Evolutionary conservation across 2,888 invertebrate species (phyloP), one percentile per base, ranked within the genome.

Genomic region (Blastobasis lacticolella): DNA sequence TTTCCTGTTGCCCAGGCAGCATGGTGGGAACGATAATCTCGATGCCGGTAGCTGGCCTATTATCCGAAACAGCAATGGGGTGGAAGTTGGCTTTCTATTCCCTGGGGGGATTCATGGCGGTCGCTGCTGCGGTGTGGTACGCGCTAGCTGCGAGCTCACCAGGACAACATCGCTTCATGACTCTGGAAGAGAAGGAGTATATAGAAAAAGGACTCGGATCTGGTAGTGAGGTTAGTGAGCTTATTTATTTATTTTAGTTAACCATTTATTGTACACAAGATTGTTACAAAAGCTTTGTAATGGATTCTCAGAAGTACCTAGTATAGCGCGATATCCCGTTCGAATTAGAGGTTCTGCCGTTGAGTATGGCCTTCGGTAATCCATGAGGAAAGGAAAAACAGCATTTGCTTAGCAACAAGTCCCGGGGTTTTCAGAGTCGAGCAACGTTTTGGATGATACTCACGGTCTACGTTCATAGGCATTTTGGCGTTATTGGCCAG

Each of bases 21-120:
- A 91, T 92, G 69, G 78, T 94, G 5, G 94, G 94, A 0, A 92
- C 92, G 0, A 92, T 94, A 0, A 73, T 94, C 23, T 90, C 92
- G 0, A 84, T 94, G 82, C 91, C 92, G 0, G 72, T 92, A 43
- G 91, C 93, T 1, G 94, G 94, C 0, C 49, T 88, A 0, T 75
- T 95, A 4, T 90, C 92, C 0, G 90, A 79, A 1, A 83, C 85
- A 0, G 65, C 57, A 0, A 64, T 88, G 43, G 94, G 93, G 1
- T 94, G 94, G 94, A 91, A 92, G 42, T 88, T 91, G 53, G 91
- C 93, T 36, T 94, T 94, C 70, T 94, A 94, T 65, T 67, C 87
- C 0, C 90, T 91, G 44, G 91, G 91, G 0, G 81, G 72, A 0
- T 63, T 90, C 0, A 88, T 91, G 51, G 74, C 92, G n/a, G 0